These are phyloP conservation scores for Chelonus insularis DNA, from an alignment of 1,140 invertebrate species.

Conservation along the genomic window DNA sequence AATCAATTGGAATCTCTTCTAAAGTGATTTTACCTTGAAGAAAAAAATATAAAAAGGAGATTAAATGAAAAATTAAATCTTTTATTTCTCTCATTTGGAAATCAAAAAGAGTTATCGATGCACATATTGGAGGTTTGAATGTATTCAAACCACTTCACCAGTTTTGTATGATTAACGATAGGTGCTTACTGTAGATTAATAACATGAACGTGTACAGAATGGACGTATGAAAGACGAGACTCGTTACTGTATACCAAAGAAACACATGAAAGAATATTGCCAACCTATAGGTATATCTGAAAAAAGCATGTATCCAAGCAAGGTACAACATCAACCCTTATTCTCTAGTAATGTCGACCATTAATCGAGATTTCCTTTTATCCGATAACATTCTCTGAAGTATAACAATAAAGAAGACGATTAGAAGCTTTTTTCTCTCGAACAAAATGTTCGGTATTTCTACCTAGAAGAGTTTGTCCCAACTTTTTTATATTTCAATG, in stretches of 20 bases:
- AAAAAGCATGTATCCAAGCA: neutral
- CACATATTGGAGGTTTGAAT: neutral
- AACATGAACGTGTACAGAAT: neutral
- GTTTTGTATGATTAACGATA: constrained; percentile 13
- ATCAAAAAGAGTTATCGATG: neutral
- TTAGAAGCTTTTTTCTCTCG: neutral
- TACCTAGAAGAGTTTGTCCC: too few relatives aligned
- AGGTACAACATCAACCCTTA: constrained; percentile 10
- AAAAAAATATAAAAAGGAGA: neutral
- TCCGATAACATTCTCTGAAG: constrained; percentile 6
- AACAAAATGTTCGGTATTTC: too few relatives aligned
- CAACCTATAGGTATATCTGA: neutral
- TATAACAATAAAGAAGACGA: neutral
- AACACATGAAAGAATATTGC: neutral
- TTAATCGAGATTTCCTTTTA: constrained; percentile 20
- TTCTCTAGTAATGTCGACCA: constrained; percentile 23
- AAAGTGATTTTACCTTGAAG: too few relatives aligned
- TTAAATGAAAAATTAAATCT: too few relatives aligned
- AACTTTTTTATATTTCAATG: too few relatives aligned
- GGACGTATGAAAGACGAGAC: constrained; percentile 11
- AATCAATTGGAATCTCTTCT: too few relatives aligned
- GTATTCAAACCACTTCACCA: neutral
- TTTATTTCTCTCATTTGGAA: too few relatives aligned
- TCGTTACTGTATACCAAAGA: constrained; percentile 9
- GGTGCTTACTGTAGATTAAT: constrained; percentile 18